Evolutionary conservation across 2,888 invertebrate species (phyloP).

Genomic region (Drosophila nr. perissopoda): DNA sequence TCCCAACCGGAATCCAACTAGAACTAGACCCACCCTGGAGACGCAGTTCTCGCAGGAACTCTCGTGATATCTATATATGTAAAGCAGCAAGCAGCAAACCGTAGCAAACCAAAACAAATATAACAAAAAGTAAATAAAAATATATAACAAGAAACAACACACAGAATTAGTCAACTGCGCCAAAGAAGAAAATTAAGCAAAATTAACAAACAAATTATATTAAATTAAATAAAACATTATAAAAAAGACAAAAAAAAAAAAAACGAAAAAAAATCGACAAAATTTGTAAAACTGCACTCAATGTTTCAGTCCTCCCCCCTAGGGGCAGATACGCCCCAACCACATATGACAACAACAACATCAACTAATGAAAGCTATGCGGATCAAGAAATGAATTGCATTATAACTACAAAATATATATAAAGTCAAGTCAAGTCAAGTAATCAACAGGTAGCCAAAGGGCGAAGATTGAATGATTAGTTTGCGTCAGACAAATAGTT

Average conservation of each 20-base stretch:
- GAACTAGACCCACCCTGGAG: constrained; percentile 85
- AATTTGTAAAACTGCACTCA: constrained; percentile 76
- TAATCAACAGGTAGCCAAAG: constrained; percentile 66
- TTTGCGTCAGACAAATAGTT: constrained; percentile 58
- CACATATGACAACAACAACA: constrained; percentile 41
- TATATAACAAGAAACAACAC: constrained; percentile 42
- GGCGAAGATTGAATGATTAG: constrained; percentile 37
- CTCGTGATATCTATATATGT: constrained; percentile 85
- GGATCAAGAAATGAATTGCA: constrained; percentile 65
- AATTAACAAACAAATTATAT: constrained; percentile 56
- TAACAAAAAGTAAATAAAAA: constrained; percentile 8
- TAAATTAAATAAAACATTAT: constrained; percentile 38
- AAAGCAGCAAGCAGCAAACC: constrained; percentile 78
- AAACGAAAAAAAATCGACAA: constrained; percentile 50
- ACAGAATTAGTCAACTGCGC: constrained; percentile 65
- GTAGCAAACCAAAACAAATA: constrained; percentile 46
- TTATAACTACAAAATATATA: constrained; percentile 57
- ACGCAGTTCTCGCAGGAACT: constrained; percentile 85
- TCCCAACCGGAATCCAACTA: constrained; percentile 83
- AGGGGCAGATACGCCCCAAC: constrained; percentile 17
- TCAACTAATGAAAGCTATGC: constrained; percentile 50
- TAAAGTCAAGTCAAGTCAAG: constrained; percentile 19
- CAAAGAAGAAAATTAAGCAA: constrained; percentile 60
- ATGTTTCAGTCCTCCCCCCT: constrained; percentile 67
- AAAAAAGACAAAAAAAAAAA: constrained; percentile 34